Base-by-base conservation (phyloP, 2,113 vertebrate genomes). In the Perca flavescens region DNA sequence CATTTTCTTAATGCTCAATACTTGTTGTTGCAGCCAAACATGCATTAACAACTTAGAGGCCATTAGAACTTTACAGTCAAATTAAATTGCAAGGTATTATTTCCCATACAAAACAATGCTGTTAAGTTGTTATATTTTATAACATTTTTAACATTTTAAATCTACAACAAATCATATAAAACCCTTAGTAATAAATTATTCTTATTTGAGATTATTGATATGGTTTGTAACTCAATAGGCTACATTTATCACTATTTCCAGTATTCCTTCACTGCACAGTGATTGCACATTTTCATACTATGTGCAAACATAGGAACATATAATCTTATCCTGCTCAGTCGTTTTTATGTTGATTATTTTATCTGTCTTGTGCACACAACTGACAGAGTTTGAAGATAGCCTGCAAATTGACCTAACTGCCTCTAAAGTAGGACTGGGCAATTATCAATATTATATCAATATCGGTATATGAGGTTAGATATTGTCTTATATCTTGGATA, bases 1-100 rank as follows among this genome's bases (percentile, higher is more conserved):
- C 62, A 90, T 84, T 31, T 43, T 78, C 34, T 58, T 83, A 70
- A 90, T 83, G 85, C 68, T 74, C 46, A 28, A 6, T 87, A 74
- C 34, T 61, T 34, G 61, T 61, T 34, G 61, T 65, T 31, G 52
- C 53, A 70, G 85, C 68, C 60, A 80, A 77, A 85, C 49, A 85
- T 64, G 57, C 67, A 61, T 77, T 80, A 75, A 73, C 60, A 68
- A 57, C 46, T 57, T 1, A 16, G n/a, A 65, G 34, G 16, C 43
- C 25, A 5, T 31, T 53, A 19, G 2, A 74, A 31, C 19, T 61
- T 58, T 63, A 50, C 46, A 60, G 28, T 76, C 49, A 67, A 54
- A 73, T 80, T 54, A 64, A 85, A 85, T 8, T 58, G 43, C 22
- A 58, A 6, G 49, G 62, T 21, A 43, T 76, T 72, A 68, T 56